These are phyloP conservation scores for Bombus confusus DNA, from an alignment of 1,140 invertebrate species.

Conservation along the genomic window DNA sequence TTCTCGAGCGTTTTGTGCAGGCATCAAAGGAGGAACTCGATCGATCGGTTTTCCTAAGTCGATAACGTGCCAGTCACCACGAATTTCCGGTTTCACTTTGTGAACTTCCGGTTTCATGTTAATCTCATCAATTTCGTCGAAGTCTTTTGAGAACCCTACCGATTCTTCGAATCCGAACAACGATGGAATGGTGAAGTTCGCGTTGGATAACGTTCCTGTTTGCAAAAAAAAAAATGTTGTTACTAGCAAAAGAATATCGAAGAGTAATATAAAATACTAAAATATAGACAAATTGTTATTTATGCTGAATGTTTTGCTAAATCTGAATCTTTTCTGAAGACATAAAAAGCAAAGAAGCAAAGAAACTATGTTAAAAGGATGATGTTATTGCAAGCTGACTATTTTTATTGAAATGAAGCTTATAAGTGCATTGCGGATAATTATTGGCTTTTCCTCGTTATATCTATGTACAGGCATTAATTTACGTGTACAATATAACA, in stretches of 20 bases:
- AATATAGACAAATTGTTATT: no score
- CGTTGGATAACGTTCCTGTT: constrained; percentile 25
- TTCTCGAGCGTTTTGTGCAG: background rate
- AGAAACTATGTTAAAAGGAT: no score
- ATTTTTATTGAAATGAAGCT: no score
- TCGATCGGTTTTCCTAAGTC: constrained; percentile 18
- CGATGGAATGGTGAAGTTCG: constrained; percentile 44
- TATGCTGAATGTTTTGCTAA: no score
- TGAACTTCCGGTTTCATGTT: constrained; percentile 28
- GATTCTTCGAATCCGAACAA: constrained; percentile 25
- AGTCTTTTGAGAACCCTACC: background rate
- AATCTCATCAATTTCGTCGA: constrained; percentile 18
- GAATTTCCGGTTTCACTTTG: constrained; percentile 16
- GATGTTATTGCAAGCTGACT: no score
- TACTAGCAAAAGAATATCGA: no score
- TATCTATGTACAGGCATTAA: no score
- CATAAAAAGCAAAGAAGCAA: no score
- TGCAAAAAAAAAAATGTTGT: background rate
- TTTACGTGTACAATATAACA: background rate
- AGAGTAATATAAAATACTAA: no score
- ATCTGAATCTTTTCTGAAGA: no score
- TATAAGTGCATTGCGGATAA: no score
- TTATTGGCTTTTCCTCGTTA: no score
- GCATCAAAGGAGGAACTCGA: background rate
- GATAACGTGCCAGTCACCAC: constrained; percentile 17